A percentile compares a stretch with the other conserved stretches of the same genome.
Conservation (phyloP, 2,888 invertebrate species). For the Drosophila acutilabella region DNA sequence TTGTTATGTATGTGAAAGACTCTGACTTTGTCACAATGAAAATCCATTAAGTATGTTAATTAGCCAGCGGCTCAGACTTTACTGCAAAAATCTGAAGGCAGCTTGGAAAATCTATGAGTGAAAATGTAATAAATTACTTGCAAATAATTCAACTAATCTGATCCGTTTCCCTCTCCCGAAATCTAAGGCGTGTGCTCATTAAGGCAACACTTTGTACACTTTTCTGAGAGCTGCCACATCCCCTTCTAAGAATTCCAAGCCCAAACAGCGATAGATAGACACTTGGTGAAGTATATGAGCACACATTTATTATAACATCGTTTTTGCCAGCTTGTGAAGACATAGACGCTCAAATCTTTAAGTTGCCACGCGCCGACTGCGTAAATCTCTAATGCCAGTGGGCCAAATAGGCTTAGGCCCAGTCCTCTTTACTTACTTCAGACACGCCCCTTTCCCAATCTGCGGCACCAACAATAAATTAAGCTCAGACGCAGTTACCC, state of each 20-base stretch:
- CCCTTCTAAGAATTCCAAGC: not conserved
- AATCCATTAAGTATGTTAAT: conserved; percentile 78
- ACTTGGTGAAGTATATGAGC: conserved; percentile 58
- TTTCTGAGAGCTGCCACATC: not conserved
- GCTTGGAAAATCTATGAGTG: conserved; percentile 58
- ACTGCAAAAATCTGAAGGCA: conserved; percentile 39
- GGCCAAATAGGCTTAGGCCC: conserved; percentile 59
- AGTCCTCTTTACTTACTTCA: not conserved
- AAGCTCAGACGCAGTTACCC: conserved; percentile 70
- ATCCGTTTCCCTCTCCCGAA: conserved; percentile 46
- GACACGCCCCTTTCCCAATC: not conserved
- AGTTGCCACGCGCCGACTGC: conserved; percentile 72
- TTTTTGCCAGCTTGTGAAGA: conserved; percentile 45
- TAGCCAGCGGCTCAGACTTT: conserved; percentile 57
- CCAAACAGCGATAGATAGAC: conserved; percentile 19
- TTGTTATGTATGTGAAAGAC: not conserved
- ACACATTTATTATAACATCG: conserved; percentile 75
- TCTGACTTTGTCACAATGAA: conserved; percentile 55
- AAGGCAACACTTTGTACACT: conserved; percentile 42
- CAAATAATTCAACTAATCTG: conserved; percentile 80
- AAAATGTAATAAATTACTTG: conserved; percentile 80
- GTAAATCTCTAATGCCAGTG: conserved; percentile 64
- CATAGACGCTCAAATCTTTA: conserved; percentile 56
- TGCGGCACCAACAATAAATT: conserved; percentile 70
- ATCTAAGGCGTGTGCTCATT: conserved; percentile 77